A percentile compares a stretch with the other conserved stretches of the same genome.
Conservation (phyloP, 2,888 invertebrate genomes). For the Agrotis clavis region DNA sequence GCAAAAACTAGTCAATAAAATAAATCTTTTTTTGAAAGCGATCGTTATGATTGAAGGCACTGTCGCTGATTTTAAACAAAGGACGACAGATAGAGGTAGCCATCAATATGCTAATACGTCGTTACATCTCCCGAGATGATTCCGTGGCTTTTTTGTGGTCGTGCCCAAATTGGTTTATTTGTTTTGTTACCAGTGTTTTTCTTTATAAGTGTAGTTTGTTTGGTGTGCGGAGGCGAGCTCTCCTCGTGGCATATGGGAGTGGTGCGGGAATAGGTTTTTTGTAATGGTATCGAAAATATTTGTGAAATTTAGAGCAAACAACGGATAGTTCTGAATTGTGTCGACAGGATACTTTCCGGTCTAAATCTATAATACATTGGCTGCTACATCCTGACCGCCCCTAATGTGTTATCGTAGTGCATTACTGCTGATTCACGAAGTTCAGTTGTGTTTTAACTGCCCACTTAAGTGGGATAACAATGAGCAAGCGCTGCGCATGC, state of each 20-base stretch:
- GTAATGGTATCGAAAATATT: conserved; percentile 63
- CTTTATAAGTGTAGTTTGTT: conserved; percentile 85
- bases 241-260: conserved; percentile 76
- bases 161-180: conserved; percentile 89
- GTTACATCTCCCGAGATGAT: conserved; percentile 80
- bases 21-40: conserved; percentile 81
- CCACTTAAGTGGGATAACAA: conserved; percentile 75
- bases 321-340: conserved; percentile 64
- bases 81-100: conserved; percentile 84
- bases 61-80: conserved; percentile 91
- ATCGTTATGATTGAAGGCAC: conserved; percentile 89
- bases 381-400: conserved; percentile 72
- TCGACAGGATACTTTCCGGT: conserved; percentile 66
- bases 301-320: conserved; percentile 65
- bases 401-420: conserved; percentile 70
- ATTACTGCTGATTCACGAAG: conserved; percentile 76
- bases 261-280: conserved; percentile 62
- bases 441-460: conserved; percentile 70
- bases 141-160: conserved; percentile 82
- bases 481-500: conserved; percentile 60
- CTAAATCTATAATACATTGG: conserved; percentile 61
- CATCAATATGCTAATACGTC: conserved; percentile 90
- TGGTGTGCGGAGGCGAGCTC: conserved; percentile 81
- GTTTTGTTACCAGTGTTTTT: conserved; percentile 87
- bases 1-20: conserved; percentile 84